Evolutionary conservation across 1,140 invertebrate genomes (phyloP).

Genomic region (Copidosoma floridanum): DNA sequence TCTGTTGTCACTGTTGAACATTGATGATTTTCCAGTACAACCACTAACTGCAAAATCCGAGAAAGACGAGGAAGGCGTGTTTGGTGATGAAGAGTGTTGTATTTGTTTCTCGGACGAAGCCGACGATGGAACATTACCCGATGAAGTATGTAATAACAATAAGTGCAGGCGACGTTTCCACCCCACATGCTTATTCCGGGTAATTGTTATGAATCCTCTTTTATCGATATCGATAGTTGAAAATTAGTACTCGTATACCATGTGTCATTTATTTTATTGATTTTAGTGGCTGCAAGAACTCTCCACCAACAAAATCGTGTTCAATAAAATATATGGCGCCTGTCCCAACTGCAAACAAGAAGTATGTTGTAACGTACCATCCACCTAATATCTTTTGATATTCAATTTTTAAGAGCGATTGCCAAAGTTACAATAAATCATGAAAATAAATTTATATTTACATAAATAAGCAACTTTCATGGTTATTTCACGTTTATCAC

Average conservation of each 20-base stretch:
- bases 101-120: conserved; percentile 49
- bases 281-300: conserved; percentile 51
- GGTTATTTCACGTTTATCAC: too few relatives aligned
- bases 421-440: too few relatives aligned
- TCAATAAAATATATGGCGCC: conserved; percentile 46
- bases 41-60: not conserved
- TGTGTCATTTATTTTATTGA: conserved; percentile 4
- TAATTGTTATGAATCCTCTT: conserved; percentile 23
- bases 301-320: conserved; percentile 45
- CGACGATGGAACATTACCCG: conserved; percentile 37
- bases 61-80: conserved; percentile 29
- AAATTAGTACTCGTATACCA: too few relatives aligned
- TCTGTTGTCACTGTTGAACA: conserved; percentile 39
- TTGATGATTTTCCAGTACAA: conserved; percentile 42
- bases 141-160: conserved; percentile 48
- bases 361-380: conserved; percentile 41
- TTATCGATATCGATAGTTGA: not conserved
- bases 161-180: conserved; percentile 49
- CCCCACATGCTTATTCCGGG: conserved; percentile 45
- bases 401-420: too few relatives aligned
- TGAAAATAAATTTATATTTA: too few relatives aligned
- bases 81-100: conserved; percentile 49
- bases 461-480: too few relatives aligned
- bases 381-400: conserved; percentile 1
- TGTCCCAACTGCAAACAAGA: conserved; percentile 49